phyloP scores from a whole-genome alignment of 2,113 vertebrate genomes.

The Nibea albiflora region DNA sequence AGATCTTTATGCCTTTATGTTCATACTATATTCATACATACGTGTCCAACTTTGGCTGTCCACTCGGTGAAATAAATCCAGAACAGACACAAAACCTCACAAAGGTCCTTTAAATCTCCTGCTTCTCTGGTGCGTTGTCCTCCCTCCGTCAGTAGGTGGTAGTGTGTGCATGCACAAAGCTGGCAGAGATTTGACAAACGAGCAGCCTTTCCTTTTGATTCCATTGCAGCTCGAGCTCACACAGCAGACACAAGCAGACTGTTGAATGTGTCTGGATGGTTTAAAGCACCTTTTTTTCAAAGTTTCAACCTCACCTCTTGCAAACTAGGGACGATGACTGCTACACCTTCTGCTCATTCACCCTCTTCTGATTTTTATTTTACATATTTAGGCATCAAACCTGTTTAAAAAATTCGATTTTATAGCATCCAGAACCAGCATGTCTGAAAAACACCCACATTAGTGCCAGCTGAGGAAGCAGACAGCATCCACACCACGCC shows the following conservation, averaged over 20 bases:
- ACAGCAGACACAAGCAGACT: constrained; percentile 9
- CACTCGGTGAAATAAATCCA: constrained; percentile 2
- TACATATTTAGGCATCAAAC: no score
- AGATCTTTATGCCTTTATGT: background rate
- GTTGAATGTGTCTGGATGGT: constrained; percentile 39
- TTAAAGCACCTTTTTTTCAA: background rate
- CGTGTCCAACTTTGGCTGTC: background rate
- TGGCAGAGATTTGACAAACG: background rate
- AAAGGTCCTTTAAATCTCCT: background rate
- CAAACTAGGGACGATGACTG: background rate
- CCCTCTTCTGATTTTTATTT: no score
- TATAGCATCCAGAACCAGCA: no score
- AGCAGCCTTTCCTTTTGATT: background rate
- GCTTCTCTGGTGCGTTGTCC: background rate
- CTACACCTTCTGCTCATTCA: background rate
- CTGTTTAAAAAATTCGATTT: no score
- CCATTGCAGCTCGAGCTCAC: constrained; percentile 3
- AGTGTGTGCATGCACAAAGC: background rate
- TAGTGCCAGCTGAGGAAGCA: background rate
- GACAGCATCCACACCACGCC: constrained; percentile 8
- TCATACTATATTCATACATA: background rate
- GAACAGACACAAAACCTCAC: no score
- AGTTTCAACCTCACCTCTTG: background rate
- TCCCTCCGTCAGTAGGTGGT: constrained; percentile 39
- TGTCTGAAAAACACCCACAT: background rate